Evolutionary conservation across 1,140 invertebrate species (phyloP), one percentile per base, ranked within the genome.

Genomic region (Radopholus similis): DNA sequence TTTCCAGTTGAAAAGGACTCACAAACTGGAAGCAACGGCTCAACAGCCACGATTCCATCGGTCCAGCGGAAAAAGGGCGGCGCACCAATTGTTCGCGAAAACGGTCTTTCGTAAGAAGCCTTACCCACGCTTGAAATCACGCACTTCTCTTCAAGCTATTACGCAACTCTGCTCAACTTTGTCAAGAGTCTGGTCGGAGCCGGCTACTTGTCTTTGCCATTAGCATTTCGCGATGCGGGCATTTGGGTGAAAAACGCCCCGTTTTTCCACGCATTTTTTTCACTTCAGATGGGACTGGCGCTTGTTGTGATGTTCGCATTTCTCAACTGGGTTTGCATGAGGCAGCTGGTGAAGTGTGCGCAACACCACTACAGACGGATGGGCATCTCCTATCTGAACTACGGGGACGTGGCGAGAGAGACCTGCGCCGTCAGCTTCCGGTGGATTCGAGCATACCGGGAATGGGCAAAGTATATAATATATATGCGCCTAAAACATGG

Each of bases 161-260:
- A 28, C n/a, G 55, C 54, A 11, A 71, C 70, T 2, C 56, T 76
- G 4, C 57, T 76, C 34, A 76, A 75, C 40, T 71, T 76, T 15
- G 18, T 76, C 18, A 76, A 75, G 38, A 68, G 68, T 4, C 63
- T 79, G 66, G 63, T 79, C 30, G 77, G 77, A 8, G 74, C 77
- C 21, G 77, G 77, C 4, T 78, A 73, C 67, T 60, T 79, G 13
- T 64, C 72, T 1, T 56, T 79, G 21, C 77, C 77, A 9, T 37
- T 79, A 1, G 78, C 77, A 2, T 79, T 79, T 34, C 72, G 73
- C 63, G 72, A 81, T 56, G 77, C 76, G n/a, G 77, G 77, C 15
- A 40, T 76, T 15, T 71, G 71, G 75, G 72, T 62, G 32, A 26
- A 15, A 13, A 13, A 11, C 30, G 23, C 15, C 0, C 18, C 2